Evolutionary conservation across 2,797 vertebrate genomes (phyloP), one percentile per base, ranked within the genome.

Genomic region (Phalloptychus januarius): DNA sequence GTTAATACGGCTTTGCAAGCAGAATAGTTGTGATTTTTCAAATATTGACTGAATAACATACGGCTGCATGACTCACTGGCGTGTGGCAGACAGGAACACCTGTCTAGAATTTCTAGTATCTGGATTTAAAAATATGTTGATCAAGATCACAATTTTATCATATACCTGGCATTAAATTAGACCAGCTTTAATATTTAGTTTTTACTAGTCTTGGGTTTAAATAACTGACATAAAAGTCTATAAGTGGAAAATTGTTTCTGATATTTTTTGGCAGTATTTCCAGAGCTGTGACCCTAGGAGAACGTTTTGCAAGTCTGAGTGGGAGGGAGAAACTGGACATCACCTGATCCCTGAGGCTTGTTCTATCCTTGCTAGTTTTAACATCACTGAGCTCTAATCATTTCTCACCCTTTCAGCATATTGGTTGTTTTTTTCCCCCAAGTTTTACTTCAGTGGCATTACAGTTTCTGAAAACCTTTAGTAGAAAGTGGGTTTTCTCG

Each of bases 331-430:
- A 11, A 4, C 28, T 1, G n/a, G 83, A 79, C 76, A 83, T 91
- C 84, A 90, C 86, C 92, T 90, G 83, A 74, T 85, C 63, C 83
- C 85, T 45, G 72, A 79, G 90, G 90, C 87, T 75, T 86, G 82
- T 91, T 88, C 84, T 20, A 81, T 88, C 84, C 84, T 86, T 79
- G 79, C 48, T 78, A 74, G 77, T 86, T 89, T 70, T 75, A 85
- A 88, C 81, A 74, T 86, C 84, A 75, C 71, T 69, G 77, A 70
- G 25, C 79, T 84, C 76, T 69, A 63, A 36, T 83, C 38, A 10
- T 78, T 78, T 85, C 81, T 74, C 83, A 72, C 71, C 61, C 83
- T 84, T 74, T 79, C 77, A 20, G 85, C 85, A 85, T 80, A 65
- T 81, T 13, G 78, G 75, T 78, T 75, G 70, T 77, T 54, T 54